Conservation (phyloP, 53 echinoderm and acorn worm species). For the Paelopatides confundens region DNA sequence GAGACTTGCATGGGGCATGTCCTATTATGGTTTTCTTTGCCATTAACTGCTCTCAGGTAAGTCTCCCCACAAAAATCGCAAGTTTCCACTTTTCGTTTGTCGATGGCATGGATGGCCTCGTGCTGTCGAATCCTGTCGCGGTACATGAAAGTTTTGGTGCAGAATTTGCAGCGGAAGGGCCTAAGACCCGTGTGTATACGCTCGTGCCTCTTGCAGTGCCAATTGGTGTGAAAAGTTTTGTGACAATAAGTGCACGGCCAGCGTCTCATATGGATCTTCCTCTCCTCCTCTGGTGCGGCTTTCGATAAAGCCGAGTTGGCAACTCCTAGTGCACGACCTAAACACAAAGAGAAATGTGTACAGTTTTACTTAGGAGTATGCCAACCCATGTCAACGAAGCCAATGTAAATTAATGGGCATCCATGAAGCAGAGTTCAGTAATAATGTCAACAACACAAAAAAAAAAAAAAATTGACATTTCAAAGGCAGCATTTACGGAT, state of each 20-base stretch:
- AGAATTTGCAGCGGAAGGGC: slow-evolving; percentile 9
- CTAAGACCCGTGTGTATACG: slow-evolving; percentile 10
- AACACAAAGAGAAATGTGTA: slow-evolving; percentile 19
- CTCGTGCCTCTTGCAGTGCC: slow-evolving; percentile 37
- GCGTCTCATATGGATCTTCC: background rate
- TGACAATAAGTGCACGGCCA: background rate
- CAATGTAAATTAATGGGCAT: too few species aligned
- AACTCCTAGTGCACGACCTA: background rate
- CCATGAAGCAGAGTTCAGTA: too few species aligned
- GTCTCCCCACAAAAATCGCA: background rate
- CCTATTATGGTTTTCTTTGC: background rate
- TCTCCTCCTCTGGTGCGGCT: background rate
- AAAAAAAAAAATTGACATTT: too few species aligned
- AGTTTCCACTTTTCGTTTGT: background rate
- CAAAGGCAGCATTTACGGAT: too few species aligned
- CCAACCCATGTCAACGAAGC: background rate
- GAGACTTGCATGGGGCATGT: background rate
- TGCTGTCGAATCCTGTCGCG: slow-evolving; percentile 12
- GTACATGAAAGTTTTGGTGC: slow-evolving; percentile 18
- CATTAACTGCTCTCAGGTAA: background rate
- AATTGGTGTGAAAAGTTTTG: slow-evolving; percentile 19
- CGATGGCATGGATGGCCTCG: background rate
- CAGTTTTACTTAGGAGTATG: background rate
- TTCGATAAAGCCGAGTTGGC: background rate
- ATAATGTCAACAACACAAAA: too few species aligned